A percentile compares a stretch with the other conserved stretches of the same genome.
phyloP scores from a whole-genome alignment of 2,113 vertebrate species.

The Etheostoma cragini region DNA sequence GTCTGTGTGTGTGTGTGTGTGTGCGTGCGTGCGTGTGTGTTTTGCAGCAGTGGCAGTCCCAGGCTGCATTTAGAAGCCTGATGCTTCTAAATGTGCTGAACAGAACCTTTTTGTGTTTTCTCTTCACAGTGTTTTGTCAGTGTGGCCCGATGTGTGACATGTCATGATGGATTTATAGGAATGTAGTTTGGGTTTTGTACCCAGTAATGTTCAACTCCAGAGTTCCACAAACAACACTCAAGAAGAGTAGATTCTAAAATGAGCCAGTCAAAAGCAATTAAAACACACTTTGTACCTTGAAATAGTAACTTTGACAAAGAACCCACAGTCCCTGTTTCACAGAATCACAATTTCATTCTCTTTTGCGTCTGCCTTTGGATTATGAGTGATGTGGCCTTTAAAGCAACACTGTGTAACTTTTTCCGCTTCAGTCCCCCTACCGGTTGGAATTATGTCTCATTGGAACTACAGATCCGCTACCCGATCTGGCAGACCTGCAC shows the following conservation, averaged over 20 bases:
- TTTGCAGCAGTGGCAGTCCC: conserved; percentile 18
- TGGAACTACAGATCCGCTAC: too few species aligned
- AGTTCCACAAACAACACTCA: neutral
- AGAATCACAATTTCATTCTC: neutral
- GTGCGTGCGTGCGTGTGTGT: too few species aligned
- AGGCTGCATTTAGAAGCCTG: conserved; percentile 29
- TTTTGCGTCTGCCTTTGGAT: neutral
- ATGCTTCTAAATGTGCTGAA: conserved; percentile 41
- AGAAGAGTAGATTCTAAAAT: neutral
- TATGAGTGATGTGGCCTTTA: neutral
- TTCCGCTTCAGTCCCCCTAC: too few species aligned
- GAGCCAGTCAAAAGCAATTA: neutral
- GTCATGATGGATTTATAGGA: conserved; percentile 12
- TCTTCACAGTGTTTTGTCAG: conserved; percentile 34
- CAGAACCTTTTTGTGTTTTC: conserved; percentile 36
- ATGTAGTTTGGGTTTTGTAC: conserved; percentile 25
- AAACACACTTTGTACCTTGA: neutral
- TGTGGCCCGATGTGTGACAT: conserved; percentile 44
- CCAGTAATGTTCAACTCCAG: conserved; percentile 2
- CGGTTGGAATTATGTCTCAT: too few species aligned
- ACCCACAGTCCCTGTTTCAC: neutral
- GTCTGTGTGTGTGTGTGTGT: too few species aligned
- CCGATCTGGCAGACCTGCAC: too few species aligned
- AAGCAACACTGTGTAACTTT: too few species aligned
- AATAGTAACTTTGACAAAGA: neutral